Evolutionary conservation across 2,888 invertebrate genomes (phyloP), one percentile per base, ranked within the genome.

Genomic region (Caenorhabditis sinica): DNA sequence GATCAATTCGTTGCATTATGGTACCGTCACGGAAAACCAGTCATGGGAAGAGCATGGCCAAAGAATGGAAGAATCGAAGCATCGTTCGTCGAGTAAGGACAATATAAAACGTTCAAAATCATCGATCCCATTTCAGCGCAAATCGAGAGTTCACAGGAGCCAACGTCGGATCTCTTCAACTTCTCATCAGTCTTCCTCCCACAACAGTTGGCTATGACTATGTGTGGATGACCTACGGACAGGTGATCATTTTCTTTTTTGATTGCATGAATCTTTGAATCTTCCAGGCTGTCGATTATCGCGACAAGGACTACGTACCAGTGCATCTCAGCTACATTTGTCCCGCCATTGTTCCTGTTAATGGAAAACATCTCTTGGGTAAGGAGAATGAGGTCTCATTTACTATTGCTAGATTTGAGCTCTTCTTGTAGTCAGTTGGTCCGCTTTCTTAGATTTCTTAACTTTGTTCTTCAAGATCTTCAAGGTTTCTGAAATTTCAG

Each of bases 31-130:
- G 87, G 87, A 15, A 85, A 79, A 58, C 88, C 89, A 53, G 53
- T 87, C 0, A 88, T 89, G 88, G 89, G 89, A 49, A 82, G 88
- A 58, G 89, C 88, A 11, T 87, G 86, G 88, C 60, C 80, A 25
- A 61, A 79, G 53, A 45, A 73, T 33, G 85, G 87, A 4, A 82
- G 43, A 36, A 84, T 89, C 25, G 82, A 82, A 9, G 89, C 88
- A 9, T 86, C 85, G 2, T 89, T 89, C 71, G 80, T 84, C 9
- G 87, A 89, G 87, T 88, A 25, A 51, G 86, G 69, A 0, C 17
- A 9, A 28, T 6, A 2, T 56, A 15, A 3, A 25, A 63, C 3
- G 5, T 13, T 30, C 9, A 17, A n/a, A 1, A 66, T 6, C 6
- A n/a, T 9, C 4, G 33, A 13, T 56, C 25, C 13, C 17, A 15